Percentiles rank a stretch among this genome's conserved stretches.
Evolutionary conservation across 2,888 invertebrate genomes (phyloP).

Genomic region (Parelbella ahira): DNA sequence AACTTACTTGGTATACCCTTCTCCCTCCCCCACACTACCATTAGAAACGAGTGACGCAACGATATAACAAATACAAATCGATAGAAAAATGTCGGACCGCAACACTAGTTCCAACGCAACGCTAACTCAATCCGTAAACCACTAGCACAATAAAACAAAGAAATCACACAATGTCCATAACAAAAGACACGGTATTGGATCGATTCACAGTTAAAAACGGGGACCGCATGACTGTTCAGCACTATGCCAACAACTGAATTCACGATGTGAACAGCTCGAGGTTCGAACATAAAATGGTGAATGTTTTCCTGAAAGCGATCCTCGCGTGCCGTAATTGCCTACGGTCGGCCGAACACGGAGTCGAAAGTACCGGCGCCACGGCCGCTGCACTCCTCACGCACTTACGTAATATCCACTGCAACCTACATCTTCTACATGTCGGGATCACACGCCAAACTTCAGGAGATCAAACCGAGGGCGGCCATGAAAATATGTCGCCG

Average conservation of each 20-base stretch:
- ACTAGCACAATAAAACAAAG: constrained; percentile 53
- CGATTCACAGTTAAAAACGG: constrained; percentile 38
- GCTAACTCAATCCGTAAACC: constrained; percentile 33
- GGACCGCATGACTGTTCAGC: constrained; percentile 44
- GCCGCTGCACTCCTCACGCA: constrained; percentile 64
- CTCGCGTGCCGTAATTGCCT: constrained; percentile 65
- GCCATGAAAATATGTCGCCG: constrained; percentile 72
- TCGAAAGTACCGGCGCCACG: constrained; percentile 61
- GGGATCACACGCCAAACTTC: constrained; percentile 45
- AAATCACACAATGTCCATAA: constrained; percentile 40
- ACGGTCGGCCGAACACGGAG: constrained; percentile 60
- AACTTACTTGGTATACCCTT: constrained; percentile 16
- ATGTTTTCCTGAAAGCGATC: constrained; percentile 73
- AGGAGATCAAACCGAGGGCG: constrained; percentile 69
- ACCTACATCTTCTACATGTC: constrained; percentile 49
- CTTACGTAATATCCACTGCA: constrained; percentile 74
- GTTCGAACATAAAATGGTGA: constrained; percentile 71
- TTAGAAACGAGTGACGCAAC: constrained; percentile 12
- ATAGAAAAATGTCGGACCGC: constrained; percentile 39
- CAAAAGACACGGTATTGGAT: constrained; percentile 36
- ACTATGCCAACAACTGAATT: constrained; percentile 35
- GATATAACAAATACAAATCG: constrained; percentile 28
- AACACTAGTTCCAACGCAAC: constrained; percentile 25
- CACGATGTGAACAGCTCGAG: constrained; percentile 45
- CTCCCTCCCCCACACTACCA: constrained; percentile 12